phyloP scores from a whole-genome alignment of 2,113 vertebrate species.

The Glareola pratincola region DNA sequence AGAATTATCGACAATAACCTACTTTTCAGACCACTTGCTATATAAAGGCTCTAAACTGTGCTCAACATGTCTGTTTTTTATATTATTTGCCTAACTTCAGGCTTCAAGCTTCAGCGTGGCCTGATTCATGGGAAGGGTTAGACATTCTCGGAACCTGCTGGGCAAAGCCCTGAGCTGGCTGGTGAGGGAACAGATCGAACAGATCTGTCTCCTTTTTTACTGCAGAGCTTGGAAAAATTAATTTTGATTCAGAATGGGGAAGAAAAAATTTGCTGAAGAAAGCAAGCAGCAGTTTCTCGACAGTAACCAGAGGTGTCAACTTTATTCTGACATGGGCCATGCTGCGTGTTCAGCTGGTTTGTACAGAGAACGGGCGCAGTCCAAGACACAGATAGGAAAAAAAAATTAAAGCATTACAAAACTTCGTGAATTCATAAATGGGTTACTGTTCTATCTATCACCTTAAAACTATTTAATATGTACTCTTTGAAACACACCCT shows the following conservation, averaged over 20 bases:
- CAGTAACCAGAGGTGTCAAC: background rate
- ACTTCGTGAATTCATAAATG: background rate
- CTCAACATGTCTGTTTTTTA: accelerated
- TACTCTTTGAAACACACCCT: background rate
- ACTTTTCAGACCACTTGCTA: background rate
- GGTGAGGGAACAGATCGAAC: background rate
- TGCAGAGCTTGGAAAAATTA: background rate
- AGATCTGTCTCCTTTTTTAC: background rate
- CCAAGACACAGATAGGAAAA: background rate
- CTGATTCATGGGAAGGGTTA: background rate
- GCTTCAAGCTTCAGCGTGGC: background rate
- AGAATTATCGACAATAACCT: background rate
- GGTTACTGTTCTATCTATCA: background rate
- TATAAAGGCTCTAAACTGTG: background rate
- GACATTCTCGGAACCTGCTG: background rate
- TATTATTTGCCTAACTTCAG: background rate
- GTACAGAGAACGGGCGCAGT: background rate
- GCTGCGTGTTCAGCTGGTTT: accelerated
- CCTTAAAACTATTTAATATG: background rate
- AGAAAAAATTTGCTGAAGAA: background rate
- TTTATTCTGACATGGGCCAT: accelerated
- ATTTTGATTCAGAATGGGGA: background rate
- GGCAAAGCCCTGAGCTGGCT: background rate
- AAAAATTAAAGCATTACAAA: background rate
- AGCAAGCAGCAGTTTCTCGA: background rate